Percentiles rank a stretch among this genome's conserved stretches.
These are phyloP conservation scores for Tachycineta bicolor DNA, from an alignment of 2,113 vertebrate species.

Conservation along the genomic window DNA sequence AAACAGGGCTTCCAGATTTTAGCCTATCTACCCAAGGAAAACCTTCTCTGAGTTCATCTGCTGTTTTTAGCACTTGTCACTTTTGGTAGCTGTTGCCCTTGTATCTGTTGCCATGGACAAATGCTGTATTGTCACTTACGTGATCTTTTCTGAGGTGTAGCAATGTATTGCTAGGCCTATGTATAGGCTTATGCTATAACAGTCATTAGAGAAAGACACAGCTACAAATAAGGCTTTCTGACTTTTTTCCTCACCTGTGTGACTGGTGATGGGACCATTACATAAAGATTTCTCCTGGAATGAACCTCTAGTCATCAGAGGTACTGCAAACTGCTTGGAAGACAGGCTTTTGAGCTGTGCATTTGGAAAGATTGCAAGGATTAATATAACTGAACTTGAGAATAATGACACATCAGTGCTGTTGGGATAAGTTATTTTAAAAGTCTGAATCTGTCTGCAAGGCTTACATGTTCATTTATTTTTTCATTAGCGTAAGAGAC, in stretches of 20 bases:
- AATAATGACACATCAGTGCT: background rate
- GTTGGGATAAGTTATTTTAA: background rate
- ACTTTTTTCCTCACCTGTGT: background rate
- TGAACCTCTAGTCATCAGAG: background rate
- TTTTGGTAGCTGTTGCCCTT: background rate
- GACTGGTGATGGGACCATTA: background rate
- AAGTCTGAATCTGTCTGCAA: background rate
- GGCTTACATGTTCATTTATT: background rate
- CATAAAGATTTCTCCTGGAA: conserved; percentile 20
- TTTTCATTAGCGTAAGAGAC: background rate
- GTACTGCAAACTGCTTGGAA: background rate
- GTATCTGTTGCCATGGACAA: background rate
- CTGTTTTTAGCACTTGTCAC: background rate
- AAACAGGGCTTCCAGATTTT: background rate
- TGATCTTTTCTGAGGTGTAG: background rate
- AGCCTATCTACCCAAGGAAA: background rate
- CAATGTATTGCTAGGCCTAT: background rate
- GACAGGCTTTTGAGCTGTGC: background rate
- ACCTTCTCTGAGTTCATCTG: background rate
- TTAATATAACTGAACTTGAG: conserved; percentile 26
- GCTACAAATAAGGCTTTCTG: background rate
- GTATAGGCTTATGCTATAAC: background rate
- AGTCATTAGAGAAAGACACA: background rate
- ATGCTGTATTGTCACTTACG: background rate
- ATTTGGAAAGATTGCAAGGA: background rate